phyloP scores from a whole-genome alignment of 2,113 vertebrate species.

The Thomomys bottae region DNA sequence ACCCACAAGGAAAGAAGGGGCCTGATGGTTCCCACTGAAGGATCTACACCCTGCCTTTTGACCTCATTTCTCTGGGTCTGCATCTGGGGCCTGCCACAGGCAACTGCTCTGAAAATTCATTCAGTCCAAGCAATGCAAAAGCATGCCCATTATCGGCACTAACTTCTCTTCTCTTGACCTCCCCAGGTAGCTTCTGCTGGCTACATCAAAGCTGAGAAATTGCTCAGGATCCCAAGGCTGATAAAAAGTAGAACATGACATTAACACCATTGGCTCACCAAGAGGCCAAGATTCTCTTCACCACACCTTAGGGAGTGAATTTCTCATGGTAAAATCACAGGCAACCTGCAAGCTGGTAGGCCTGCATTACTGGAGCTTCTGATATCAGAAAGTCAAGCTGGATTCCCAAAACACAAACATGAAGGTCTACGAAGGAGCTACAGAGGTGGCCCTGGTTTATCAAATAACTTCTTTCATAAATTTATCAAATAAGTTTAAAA shows the following conservation, averaged over 20 bases:
- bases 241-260: not conserved
- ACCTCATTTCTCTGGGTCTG: not conserved
- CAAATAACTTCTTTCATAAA: too few species aligned
- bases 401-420: not conserved
- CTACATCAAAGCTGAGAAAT: not conserved
- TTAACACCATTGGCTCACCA: too few species aligned
- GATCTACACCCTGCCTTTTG: not conserved
- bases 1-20: not conserved
- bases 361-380: fast-evolving
- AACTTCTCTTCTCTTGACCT: not conserved
- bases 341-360: fast-evolving
- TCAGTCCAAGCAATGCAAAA: not conserved
- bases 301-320: not conserved
- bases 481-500: too few species aligned
- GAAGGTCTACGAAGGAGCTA: not conserved
- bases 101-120: not conserved
- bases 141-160: too few species aligned
- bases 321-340: not conserved
- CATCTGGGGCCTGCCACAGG: not conserved
- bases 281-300: not conserved
- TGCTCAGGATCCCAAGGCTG: not conserved
- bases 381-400: not conserved
- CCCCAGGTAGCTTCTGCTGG: not conserved
- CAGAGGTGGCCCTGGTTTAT: not conserved
- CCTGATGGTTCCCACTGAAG: not conserved